Percentiles rank a stretch among this genome's conserved stretches.
Conservation (phyloP, 2,888 invertebrate genomes). For the Ectobius pallidus region DNA sequence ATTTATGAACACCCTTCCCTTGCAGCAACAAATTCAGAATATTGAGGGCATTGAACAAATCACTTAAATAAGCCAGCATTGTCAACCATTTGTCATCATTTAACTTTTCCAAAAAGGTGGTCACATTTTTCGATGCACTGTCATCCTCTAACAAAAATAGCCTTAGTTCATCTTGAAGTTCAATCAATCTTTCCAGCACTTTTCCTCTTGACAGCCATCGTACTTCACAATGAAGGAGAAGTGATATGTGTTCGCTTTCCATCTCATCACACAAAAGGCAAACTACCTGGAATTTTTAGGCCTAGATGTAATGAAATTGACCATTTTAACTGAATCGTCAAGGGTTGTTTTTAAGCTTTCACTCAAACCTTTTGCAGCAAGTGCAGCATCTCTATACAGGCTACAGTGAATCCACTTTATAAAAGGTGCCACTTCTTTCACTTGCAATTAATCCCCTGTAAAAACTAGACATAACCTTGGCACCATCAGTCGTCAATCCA, state of each 20-base stretch:
- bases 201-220: constrained; percentile 28
- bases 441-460: not conserved
- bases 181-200: constrained; percentile 10
- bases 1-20: not conserved
- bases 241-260: constrained; percentile 17
- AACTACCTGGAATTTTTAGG: constrained; percentile 3
- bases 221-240: constrained; percentile 30
- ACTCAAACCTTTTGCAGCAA: constrained; percentile 13
- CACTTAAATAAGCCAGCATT: not conserved
- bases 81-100: not conserved
- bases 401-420: not conserved
- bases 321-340: not conserved
- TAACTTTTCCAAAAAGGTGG: not conserved
- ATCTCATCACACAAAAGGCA: constrained; percentile 23
- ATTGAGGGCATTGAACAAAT: not conserved
- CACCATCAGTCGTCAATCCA: not conserved
- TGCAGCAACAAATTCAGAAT: not conserved
- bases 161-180: constrained; percentile 1
- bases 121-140: not conserved
- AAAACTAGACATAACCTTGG: not conserved
- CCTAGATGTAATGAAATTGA: not conserved
- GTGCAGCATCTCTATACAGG: too few relatives aligned
- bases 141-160: not conserved
- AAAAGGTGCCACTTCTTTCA: not conserved
- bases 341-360: constrained; percentile 8